These are phyloP conservation scores for Nemopilema nomurai DNA, from an alignment of 30 jellyfish, hydroid and myxozoan species.

Conservation along the genomic window DNA sequence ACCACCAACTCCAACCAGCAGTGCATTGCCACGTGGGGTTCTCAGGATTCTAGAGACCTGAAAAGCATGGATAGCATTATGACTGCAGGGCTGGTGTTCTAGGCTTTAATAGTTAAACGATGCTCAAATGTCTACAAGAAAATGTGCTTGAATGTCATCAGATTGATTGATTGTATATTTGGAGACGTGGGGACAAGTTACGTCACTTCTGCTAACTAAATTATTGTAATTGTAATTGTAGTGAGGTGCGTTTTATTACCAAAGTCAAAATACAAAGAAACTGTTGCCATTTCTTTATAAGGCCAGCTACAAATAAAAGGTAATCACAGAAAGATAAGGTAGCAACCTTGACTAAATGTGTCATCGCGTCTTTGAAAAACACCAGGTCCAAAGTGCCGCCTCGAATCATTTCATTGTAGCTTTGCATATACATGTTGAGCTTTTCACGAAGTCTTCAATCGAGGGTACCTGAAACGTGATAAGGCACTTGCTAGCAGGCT, in stretches of 20 bases:
- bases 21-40: constrained; percentile 97
- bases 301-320: neutral
- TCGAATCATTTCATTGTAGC: constrained; percentile 88
- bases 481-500: neutral
- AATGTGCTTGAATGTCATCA: no score
- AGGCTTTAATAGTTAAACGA: no score
- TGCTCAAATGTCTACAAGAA: no score
- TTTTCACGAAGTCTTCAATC: constrained; percentile 57
- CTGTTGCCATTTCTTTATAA: neutral
- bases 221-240: neutral
- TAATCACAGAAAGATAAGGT: no score
- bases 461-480: constrained; percentile 62
- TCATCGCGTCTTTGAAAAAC: constrained; percentile 97
- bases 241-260: no score
- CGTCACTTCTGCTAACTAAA: neutral
- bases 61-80: neutral
- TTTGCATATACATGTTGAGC: constrained; percentile 61
- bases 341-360: constrained; percentile 85
- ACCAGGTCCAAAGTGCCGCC: constrained; percentile 91
- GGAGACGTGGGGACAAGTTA: no score
- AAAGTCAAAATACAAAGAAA: neutral
- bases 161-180: no score
- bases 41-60: constrained; percentile 94
- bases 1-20: constrained; percentile 99
- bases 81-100: no score